These are phyloP conservation scores for Tachina fera DNA, from an alignment of 2,888 invertebrate genomes.

Conservation along the genomic window DNA sequence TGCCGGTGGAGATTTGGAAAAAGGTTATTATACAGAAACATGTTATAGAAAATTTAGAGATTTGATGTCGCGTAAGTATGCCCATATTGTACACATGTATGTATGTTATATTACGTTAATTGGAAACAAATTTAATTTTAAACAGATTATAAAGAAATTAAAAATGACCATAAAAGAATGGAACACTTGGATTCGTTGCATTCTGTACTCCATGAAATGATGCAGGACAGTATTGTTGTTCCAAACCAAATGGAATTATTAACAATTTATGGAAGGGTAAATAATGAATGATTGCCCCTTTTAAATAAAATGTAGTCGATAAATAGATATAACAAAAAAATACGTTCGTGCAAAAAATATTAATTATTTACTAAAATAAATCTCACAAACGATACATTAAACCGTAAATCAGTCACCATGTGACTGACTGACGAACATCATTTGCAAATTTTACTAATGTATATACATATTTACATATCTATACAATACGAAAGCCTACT, in stretches of 20 bases:
- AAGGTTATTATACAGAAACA: conserved; percentile 88
- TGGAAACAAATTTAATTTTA: background rate
- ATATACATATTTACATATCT: too few species aligned
- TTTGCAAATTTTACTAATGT: too few species aligned
- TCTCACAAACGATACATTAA: too few species aligned
- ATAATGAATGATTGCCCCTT: conserved; percentile 62
- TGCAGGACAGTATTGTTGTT: conserved; percentile 86
- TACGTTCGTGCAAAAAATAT: too few species aligned
- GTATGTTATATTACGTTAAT: too few species aligned
- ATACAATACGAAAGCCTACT: too few species aligned
- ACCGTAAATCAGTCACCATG: too few species aligned
- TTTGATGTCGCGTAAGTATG: conserved; percentile 93
- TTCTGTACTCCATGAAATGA: conserved; percentile 88
- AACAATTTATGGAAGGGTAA: conserved; percentile 94
- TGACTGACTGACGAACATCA: too few species aligned
- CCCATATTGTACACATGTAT: too few species aligned
- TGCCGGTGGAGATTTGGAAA: conserved; percentile 87
- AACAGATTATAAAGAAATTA: conserved; percentile 91
- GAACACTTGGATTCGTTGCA: conserved; percentile 91
- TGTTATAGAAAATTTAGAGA: conserved; percentile 91
- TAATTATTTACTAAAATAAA: too few species aligned
- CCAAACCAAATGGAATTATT: conserved; percentile 91
- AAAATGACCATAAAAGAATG: conserved; percentile 88
- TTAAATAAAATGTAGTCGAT: too few species aligned
- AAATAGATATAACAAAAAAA: too few species aligned